Base-by-base conservation (phyloP, 2,888 invertebrate genomes). In the Scrobipalpa costella region DNA sequence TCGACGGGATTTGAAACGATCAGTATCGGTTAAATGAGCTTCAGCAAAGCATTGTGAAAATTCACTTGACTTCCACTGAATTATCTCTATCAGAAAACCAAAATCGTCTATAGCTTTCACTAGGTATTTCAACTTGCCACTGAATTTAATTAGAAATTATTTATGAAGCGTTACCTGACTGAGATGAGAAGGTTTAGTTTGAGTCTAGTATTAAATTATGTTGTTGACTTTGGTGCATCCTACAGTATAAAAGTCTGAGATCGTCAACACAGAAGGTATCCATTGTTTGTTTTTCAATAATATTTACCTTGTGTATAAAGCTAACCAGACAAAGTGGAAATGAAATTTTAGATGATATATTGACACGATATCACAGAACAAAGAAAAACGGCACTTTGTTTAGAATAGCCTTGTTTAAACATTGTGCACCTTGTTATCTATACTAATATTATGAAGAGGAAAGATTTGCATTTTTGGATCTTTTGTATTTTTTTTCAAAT, bases 1-100 rank as follows among this genome's bases (percentile, higher is more conserved):
- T 55, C 57, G 57, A 17, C 19, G 19, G 57, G 19, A 19, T 38
- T 34, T 34, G 34, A 57, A 57, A 57, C n/a, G 27, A 55, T 57
- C n/a, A 15, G 7, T 44, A 9, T 44, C n/a, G 57, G 38, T 7
- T 17, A n/a, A 0, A 7, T 1, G 52, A n/a, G 27, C 19, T 3
- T 19, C 34, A 33, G 1, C 55, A 55, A 55, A 7, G 3, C n/a
- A 27, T 33, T 27, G 7, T 34, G 27, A 6, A n/a, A n/a, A 55
- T 13, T 13, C 11, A 55, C n/a, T 13, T 34, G 9, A 27, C 33
- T n/a, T 27, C 33, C 5, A 27, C 2, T 27, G 27, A 27, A 27
- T 27, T 27, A 27, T 3, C 27, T 27, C 5, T 27, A 27, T 27
- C 27, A 27, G 27, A 27, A 27, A 27, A 27, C 27, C 5, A 27